A percentile compares a stretch with the other conserved stretches of the same genome.
Evolutionary conservation across 2,888 invertebrate species (phyloP).

Genomic region (Coenonympha glycerion): DNA sequence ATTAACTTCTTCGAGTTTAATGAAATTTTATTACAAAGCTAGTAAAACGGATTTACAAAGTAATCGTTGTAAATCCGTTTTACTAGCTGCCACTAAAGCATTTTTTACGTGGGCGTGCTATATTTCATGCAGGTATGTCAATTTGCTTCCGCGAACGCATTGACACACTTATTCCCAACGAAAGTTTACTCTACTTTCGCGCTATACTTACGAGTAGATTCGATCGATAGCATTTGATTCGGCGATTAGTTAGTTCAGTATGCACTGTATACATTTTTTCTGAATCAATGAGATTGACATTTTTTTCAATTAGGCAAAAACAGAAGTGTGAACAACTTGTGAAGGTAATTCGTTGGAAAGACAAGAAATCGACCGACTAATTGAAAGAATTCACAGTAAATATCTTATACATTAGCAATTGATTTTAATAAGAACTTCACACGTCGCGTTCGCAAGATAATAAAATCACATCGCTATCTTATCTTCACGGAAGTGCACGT

Average conservation of each 20-base stretch:
- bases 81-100: neutral
- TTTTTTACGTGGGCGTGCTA: neutral
- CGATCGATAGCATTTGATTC: neutral
- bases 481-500: neutral
- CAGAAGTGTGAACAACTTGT: neutral
- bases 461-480: neutral
- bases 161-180: conserved; percentile 8
- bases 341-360: neutral
- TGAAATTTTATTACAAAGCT: too few species aligned
- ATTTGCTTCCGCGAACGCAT: conserved; percentile 2
- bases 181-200: conserved; percentile 9
- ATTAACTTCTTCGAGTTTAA: too few species aligned
- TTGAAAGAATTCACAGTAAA: neutral
- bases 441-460: neutral
- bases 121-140: conserved; percentile 8
- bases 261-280: neutral
- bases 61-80: neutral
- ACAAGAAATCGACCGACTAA: neutral
- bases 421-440: neutral
- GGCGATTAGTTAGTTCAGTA: neutral
- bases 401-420: neutral
- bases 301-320: neutral
- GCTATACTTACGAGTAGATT: conserved; percentile 1
- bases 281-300: neutral
- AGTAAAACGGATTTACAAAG: too few species aligned